Percentiles rank a stretch among this genome's conserved stretches.
These are phyloP conservation scores for Apodemus speciosus DNA, from an alignment of 2,113 vertebrate genomes.

Conservation along the genomic window DNA sequence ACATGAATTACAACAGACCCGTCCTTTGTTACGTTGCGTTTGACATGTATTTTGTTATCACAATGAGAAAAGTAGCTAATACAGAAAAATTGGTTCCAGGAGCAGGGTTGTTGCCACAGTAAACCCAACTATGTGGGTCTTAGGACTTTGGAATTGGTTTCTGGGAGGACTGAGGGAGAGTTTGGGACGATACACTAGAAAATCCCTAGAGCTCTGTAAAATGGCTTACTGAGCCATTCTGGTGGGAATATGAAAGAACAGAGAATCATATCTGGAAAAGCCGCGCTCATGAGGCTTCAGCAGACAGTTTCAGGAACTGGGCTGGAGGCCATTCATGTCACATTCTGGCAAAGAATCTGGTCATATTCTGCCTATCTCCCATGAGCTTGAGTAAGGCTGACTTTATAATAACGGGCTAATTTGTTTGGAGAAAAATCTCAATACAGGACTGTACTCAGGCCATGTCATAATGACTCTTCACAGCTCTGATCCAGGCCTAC, in stretches of 20 bases:
- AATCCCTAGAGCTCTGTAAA: neutral
- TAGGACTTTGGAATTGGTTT: neutral
- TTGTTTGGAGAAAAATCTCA: neutral
- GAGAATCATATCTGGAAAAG: rapidly evolving
- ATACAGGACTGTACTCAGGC: neutral
- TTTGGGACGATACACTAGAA: neutral
- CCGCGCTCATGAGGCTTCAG: neutral
- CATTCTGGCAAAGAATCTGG: neutral
- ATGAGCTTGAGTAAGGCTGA: neutral
- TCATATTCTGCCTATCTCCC: neutral
- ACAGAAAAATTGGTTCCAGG: neutral
- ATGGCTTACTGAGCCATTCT: neutral
- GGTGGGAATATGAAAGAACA: neutral
- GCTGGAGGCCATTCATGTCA: neutral
- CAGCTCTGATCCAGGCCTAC: neutral
- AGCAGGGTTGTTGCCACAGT: neutral
- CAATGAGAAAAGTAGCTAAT: neutral
- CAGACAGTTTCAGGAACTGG: neutral
- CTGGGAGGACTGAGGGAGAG: neutral
- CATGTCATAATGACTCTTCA: neutral
- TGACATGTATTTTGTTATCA: neutral
- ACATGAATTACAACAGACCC: neutral
- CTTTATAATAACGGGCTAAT: neutral
- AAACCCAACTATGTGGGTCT: neutral
- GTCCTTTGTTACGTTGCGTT: neutral